Evolutionary conservation across 2,113 vertebrate species (phyloP), one percentile per base, ranked within the genome.

Genomic region (Microcebus griseorufus): DNA sequence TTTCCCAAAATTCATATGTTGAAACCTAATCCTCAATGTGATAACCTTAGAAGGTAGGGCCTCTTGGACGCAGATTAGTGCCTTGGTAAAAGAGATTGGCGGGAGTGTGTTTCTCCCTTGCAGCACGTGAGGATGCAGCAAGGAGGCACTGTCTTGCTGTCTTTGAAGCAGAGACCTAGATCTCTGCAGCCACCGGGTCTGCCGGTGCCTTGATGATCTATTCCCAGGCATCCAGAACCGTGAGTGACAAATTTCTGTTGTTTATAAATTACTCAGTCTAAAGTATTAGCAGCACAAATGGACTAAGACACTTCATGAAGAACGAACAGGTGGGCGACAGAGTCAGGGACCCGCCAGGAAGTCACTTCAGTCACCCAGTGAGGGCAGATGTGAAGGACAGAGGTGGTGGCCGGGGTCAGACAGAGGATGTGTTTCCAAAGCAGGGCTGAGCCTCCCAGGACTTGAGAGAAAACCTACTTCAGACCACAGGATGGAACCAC

Each of bases 401-500:
- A 51, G 34, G 39, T 23, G 34, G 39, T 17, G 6, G 18, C 9
- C 9, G 16, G 9, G 16, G 22, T 48, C 84, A 32, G 39, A 25
- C 0, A 27, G 60, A 32, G 25, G 39, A 3, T 29, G 0, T 27
- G 4, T 53, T n/a, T 62, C 70, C n/a, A 34, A 20, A n/a, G 78
- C 4, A 37, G 53, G 37, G 34, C 62, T 22, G 3, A 67, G 11
- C 14, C 5, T 78, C 16, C 14, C 3, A 20, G 70, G 80, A 62
- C 1, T 1, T 3, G 20, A 14, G 22, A 12, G 25, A 8, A 18
- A 25, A 42, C 25, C 9, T 12, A 11, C 34, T 3, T 64, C 34
- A 16, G 45, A 9, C 29, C 20, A 14, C 0, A 3, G 1, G 3
- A 37, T 25, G 1, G 1, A 27, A 23, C 6, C 25, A 3, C 5